Evolutionary conservation across 2,888 invertebrate genomes (phyloP).

Genomic region (Gari tellinella): DNA sequence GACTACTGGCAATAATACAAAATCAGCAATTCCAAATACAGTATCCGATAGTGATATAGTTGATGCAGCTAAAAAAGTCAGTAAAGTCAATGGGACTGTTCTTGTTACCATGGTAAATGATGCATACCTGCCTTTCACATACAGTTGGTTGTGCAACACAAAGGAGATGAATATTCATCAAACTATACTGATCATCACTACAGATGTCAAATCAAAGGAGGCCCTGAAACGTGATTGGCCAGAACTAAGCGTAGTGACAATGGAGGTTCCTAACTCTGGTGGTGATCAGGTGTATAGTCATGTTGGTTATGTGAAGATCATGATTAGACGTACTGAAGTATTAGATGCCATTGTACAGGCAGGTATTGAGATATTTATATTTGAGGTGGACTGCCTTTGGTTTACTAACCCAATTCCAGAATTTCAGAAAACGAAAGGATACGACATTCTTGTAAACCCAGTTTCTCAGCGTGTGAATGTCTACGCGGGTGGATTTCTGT

Average conservation of each 20-base stretch:
- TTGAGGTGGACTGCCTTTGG: slow-evolving; percentile 76
- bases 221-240: slow-evolving; percentile 67
- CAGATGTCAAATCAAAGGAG: slow-evolving; percentile 60
- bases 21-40: too few relatives aligned
- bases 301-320: slow-evolving; percentile 70
- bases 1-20: too few relatives aligned
- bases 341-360: slow-evolving; percentile 55
- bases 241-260: slow-evolving; percentile 57
- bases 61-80: slow-evolving; percentile 49
- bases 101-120: slow-evolving; percentile 70
- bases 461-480: slow-evolving; percentile 47
- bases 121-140: slow-evolving; percentile 69
- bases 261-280: slow-evolving; percentile 40
- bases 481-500: slow-evolving; percentile 70
- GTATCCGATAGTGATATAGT: slow-evolving; percentile 33
- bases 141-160: slow-evolving; percentile 73
- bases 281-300: slow-evolving; percentile 70
- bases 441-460: slow-evolving; percentile 65
- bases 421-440: slow-evolving; percentile 38
- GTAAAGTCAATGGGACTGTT: slow-evolving; percentile 51
- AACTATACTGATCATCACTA: slow-evolving; percentile 68
- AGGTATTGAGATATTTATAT: slow-evolving; percentile 64
- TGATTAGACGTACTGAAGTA: slow-evolving; percentile 67
- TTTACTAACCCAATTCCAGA: slow-evolving; percentile 68
- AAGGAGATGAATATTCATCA: slow-evolving; percentile 67